Evolutionary conservation across 2,113 vertebrate species (phyloP).

Genomic region (Rhinolophus ferrumequinum): DNA sequence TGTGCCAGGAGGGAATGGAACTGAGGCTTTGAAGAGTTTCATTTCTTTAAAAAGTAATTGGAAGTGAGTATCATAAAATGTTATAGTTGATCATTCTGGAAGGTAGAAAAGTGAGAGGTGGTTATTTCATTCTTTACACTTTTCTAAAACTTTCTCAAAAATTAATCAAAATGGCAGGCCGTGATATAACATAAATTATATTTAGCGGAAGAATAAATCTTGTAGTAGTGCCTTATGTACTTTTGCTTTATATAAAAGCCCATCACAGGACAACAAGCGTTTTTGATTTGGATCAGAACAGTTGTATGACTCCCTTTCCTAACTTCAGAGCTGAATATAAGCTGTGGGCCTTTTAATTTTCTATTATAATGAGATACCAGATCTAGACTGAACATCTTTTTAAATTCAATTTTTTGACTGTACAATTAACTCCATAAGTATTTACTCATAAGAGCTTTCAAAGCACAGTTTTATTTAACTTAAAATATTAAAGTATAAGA

Average conservation of each 20-base stretch:
- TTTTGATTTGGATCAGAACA: background rate
- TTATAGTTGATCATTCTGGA: background rate
- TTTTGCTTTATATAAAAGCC: slow-evolving; percentile 26
- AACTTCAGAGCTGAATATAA: background rate
- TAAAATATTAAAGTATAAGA: slow-evolving; percentile 43
- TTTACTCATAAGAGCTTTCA: slow-evolving; percentile 26
- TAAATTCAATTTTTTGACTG: slow-evolving; percentile 22
- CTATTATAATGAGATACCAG: background rate
- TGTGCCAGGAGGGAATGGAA: background rate
- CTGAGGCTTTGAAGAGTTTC: background rate
- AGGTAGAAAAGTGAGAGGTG: background rate
- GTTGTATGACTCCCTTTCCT: background rate
- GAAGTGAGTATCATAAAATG: background rate
- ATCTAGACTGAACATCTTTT: slow-evolving; percentile 27
- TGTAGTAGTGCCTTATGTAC: background rate
- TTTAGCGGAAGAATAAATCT: slow-evolving; percentile 15
- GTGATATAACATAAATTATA: background rate
- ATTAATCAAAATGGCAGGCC: background rate
- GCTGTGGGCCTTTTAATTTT: background rate
- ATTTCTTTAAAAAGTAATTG: slow-evolving; percentile 39
- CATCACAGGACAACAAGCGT: background rate
- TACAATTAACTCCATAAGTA: background rate
- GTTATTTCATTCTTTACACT: background rate
- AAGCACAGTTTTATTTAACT: slow-evolving; percentile 46
- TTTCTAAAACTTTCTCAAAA: slow-evolving; percentile 11